Evolutionary conservation across 1,140 invertebrate genomes (phyloP).

Genomic region (Lepidurus couesii): DNA sequence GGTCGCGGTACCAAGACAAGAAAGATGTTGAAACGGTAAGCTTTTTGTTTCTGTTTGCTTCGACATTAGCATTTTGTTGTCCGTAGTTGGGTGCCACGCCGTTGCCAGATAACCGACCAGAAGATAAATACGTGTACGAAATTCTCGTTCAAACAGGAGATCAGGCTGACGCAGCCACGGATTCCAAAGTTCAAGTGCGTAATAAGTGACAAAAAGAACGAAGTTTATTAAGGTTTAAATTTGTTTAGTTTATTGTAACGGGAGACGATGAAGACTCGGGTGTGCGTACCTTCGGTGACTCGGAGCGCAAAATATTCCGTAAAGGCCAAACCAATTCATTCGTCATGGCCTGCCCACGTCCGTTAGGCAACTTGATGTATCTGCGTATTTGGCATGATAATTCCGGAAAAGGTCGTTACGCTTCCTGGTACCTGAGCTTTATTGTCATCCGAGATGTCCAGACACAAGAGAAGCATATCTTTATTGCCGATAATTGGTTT

Average conservation of each 20-base stretch:
- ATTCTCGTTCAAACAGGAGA: constrained; percentile 51
- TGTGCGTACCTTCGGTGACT: constrained; percentile 46
- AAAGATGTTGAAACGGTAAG: constrained; percentile 48
- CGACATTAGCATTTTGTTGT: neutral
- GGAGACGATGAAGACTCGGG: constrained; percentile 52
- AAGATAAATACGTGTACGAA: constrained; percentile 53
- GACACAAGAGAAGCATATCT: constrained; percentile 50
- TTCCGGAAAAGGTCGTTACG: constrained; percentile 48
- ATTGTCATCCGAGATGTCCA: constrained; percentile 52
- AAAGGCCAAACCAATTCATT: constrained; percentile 49
- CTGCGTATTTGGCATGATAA: constrained; percentile 55
- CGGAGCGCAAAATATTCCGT: constrained; percentile 45
- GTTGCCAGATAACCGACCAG: constrained; percentile 49
- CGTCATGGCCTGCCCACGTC: constrained; percentile 48
- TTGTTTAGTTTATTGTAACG: constrained; percentile 49
- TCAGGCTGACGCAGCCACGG: constrained; percentile 48
- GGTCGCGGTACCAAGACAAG: constrained; percentile 49
- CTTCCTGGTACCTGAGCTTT: constrained; percentile 52
- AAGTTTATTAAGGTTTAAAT: too few species aligned
- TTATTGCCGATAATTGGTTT: constrained; percentile 52
- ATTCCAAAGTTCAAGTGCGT: constrained; percentile 47
- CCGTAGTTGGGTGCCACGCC: constrained; percentile 48
- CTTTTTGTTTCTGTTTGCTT: constrained; percentile 11
- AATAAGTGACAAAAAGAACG: neutral
- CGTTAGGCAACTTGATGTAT: constrained; percentile 50